Conservation (phyloP, 1,140 invertebrate genomes). For the Maniola jurtina region DNA sequence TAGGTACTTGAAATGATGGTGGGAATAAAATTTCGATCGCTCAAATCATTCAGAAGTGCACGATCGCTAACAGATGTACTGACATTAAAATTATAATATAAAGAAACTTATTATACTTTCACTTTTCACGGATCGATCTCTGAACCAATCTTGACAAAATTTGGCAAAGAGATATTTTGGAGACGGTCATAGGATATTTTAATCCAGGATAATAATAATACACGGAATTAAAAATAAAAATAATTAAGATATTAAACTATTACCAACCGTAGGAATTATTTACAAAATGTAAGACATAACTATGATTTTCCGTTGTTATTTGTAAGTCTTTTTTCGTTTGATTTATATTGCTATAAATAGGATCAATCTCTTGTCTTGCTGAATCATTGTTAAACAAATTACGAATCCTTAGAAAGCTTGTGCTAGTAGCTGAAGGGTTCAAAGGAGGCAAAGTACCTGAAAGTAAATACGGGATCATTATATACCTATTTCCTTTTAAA, state of each 20-base stretch:
- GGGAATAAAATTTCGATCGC: too few species aligned
- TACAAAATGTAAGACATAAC: not conserved
- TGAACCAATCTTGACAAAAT: too few species aligned
- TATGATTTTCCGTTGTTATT: not conserved
- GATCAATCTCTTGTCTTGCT: slow-evolving; percentile 48
- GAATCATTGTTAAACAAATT: slow-evolving; percentile 59
- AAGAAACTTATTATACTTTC: too few species aligned
- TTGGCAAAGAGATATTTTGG: too few species aligned
- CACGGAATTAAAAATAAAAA: too few species aligned
- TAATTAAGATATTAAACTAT: not conserved
- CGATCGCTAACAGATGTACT: too few species aligned
- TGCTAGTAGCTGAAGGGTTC: slow-evolving; percentile 26
- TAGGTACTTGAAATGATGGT: too few species aligned
- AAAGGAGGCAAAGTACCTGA: slow-evolving; percentile 34
- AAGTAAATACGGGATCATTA: slow-evolving; percentile 19
- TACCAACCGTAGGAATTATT: slow-evolving; percentile 10
- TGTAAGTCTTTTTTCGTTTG: slow-evolving; percentile 18
- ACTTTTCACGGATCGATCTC: too few species aligned
- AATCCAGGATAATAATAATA: too few species aligned
- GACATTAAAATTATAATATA: too few species aligned
- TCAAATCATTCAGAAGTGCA: too few species aligned
- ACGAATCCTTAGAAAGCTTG: slow-evolving; percentile 54
- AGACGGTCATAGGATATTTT: too few species aligned
- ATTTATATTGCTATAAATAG: slow-evolving; percentile 39
- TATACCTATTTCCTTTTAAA: not conserved